Conservation (phyloP, 1,140 invertebrate species). For the Delia radicum region DNA sequence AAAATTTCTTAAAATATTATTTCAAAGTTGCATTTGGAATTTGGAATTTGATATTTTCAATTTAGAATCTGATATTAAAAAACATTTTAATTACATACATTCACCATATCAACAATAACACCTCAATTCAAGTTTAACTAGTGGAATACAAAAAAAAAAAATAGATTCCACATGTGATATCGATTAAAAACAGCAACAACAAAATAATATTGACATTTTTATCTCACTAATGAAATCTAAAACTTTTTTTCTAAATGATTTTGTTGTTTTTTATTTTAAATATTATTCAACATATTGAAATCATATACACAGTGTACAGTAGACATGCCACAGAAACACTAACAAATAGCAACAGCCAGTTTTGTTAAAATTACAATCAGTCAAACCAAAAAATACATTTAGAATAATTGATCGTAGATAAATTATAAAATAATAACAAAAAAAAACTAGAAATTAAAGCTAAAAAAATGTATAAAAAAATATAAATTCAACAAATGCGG, state of each 20-base stretch:
- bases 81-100: not conserved
- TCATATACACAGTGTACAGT: not conserved
- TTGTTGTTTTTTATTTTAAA: not conserved
- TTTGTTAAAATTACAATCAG: not conserved
- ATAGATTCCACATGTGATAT: not conserved
- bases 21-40: no score
- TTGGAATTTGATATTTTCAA: not conserved
- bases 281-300: not conserved
- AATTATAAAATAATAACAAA: not conserved
- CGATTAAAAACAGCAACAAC: not conserved
- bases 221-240: not conserved
- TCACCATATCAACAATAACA: not conserved
- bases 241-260: slow-evolving; percentile 1
- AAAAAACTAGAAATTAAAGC: not conserved
- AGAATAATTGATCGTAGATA: not conserved
- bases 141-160: not conserved
- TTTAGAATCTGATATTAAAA: not conserved
- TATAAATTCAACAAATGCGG: no score
- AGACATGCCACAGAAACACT: not conserved
- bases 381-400: not conserved
- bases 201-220: slow-evolving; percentile 5
- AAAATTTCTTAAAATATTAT: no score
- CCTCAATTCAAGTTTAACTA: not conserved
- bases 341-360: not conserved
- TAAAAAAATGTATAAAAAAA: no score